Percentiles rank a stretch among this genome's conserved stretches.
Evolutionary conservation across 2,113 vertebrate species (phyloP).

Genomic region (Gallinago media): DNA sequence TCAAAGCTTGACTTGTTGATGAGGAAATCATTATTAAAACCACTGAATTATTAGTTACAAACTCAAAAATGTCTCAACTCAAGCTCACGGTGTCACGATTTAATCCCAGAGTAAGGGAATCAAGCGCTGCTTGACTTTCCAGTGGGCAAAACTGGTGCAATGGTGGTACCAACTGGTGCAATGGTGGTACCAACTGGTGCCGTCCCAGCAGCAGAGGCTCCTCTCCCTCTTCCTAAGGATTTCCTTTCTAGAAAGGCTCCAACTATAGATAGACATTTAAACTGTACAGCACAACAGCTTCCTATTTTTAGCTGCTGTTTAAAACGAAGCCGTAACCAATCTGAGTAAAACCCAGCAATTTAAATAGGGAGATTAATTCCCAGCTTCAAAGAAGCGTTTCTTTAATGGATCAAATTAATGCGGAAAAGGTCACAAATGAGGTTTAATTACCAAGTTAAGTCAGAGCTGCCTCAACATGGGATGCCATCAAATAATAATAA

Average conservation of each 20-base stretch:
- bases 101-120: not conserved
- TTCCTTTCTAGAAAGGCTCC: slow-evolving; percentile 47
- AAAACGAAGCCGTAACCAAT: slow-evolving; percentile 64
- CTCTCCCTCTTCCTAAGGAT: not conserved
- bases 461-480: slow-evolving; percentile 15
- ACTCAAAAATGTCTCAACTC: not conserved
- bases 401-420: slow-evolving; percentile 66
- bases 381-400: slow-evolving; percentile 44
- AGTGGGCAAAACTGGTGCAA: not conserved
- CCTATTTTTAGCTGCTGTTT: slow-evolving; percentile 64
- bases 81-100: not conserved
- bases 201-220: not conserved
- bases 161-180: not conserved
- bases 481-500: slow-evolving; percentile 8
- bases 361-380: slow-evolving; percentile 60
- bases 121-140: not conserved
- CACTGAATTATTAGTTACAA: not conserved
- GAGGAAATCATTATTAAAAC: too few relatives aligned
- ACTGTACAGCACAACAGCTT: slow-evolving; percentile 26
- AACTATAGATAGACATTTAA: slow-evolving; percentile 53
- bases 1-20: not conserved
- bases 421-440: slow-evolving; percentile 45
- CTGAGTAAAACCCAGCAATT: slow-evolving; percentile 56
- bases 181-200: not conserved
- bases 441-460: slow-evolving; percentile 61